A percentile compares a stretch with the other conserved stretches of the same genome.
Conservation (phyloP, 2,113 vertebrate species). For the Mesoclemmys tuberculata region DNA sequence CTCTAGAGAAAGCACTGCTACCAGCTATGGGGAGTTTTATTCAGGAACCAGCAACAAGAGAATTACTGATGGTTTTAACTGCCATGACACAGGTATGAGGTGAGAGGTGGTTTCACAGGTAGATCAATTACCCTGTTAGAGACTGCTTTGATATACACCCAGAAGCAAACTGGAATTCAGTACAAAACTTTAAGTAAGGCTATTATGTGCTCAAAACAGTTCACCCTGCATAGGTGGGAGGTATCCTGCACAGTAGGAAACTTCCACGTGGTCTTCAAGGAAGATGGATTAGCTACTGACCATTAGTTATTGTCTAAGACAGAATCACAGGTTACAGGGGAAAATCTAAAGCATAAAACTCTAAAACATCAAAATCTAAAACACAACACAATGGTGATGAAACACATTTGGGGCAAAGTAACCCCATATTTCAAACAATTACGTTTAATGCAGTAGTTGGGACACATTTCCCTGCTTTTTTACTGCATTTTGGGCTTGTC, state of each 20-base stretch:
- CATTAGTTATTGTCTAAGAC: neutral
- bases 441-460: neutral
- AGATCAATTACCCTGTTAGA: neutral
- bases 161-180: neutral
- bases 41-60: neutral
- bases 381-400: fast-evolving
- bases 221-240: neutral
- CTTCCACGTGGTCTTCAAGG: neutral
- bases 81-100: neutral
- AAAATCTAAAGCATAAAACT: too few species aligned
- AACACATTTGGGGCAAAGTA: fast-evolving
- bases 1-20: fast-evolving
- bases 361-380: neutral
- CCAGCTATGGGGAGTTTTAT: neutral
- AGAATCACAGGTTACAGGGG: neutral
- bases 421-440: neutral
- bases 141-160: neutral
- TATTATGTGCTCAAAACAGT: neutral
- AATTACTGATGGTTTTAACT: neutral
- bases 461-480: neutral
- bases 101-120: neutral
- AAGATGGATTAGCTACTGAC: neutral
- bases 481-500: neutral
- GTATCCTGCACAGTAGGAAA: neutral
- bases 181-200: neutral